Evolutionary conservation across 2,888 invertebrate genomes (phyloP).

Genomic region (Mesopsocus fuscifrons): DNA sequence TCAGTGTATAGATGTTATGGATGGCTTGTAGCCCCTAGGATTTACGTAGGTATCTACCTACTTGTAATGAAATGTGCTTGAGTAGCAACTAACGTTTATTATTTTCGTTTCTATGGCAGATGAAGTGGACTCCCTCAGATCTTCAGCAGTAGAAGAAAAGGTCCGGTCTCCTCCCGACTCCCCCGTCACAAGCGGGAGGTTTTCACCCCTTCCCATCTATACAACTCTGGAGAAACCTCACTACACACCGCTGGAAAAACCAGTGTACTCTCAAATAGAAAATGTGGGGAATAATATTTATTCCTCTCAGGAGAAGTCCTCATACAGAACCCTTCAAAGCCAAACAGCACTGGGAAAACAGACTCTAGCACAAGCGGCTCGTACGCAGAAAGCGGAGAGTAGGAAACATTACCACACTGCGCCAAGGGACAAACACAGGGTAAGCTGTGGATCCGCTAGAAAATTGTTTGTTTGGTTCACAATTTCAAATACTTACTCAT

Average conservation of each 20-base stretch:
- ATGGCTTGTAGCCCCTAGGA: too few species aligned
- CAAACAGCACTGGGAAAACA: constrained; percentile 23
- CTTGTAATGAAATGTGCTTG: too few species aligned
- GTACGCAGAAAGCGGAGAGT: constrained; percentile 28
- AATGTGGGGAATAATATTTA: too few species aligned
- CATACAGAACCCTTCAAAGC: constrained; percentile 18
- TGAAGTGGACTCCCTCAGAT: too few species aligned
- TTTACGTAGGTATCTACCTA: too few species aligned
- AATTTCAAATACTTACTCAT: too few species aligned
- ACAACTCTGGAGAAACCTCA: not conserved
- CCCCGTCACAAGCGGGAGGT: not conserved
- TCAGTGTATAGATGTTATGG: too few species aligned
- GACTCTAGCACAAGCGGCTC: constrained; percentile 19
- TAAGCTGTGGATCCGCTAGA: constrained; percentile 20
- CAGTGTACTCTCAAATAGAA: not conserved
- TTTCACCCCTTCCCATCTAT: not conserved
- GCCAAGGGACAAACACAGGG: constrained; percentile 37
- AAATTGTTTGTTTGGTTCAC: constrained; percentile 3
- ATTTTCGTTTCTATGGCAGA: too few species aligned
- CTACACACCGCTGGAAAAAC: not conserved
- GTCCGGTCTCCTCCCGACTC: not conserved
- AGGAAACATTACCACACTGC: constrained; percentile 37
- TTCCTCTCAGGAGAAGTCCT: not conserved
- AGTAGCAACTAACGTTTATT: too few species aligned
- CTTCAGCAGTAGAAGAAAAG: not conserved